phyloP scores from a whole-genome alignment of 37 sponge, comb jelly and placozoan species.

The Mnemiopsis leidyi region DNA sequence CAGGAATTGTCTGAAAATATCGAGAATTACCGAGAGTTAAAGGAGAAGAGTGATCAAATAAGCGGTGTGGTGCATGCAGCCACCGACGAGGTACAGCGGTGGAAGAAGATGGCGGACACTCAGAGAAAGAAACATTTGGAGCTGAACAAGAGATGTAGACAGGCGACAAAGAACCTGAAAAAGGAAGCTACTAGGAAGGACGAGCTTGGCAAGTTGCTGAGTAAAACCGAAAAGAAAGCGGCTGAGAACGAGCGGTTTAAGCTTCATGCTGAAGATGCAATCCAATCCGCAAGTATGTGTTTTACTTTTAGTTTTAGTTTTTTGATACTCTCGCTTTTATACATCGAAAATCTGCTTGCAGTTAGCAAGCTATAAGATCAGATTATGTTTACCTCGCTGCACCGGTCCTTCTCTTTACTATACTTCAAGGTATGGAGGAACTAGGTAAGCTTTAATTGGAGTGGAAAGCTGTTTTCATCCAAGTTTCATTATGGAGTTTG shows the following conservation, averaged over 20 bases:
- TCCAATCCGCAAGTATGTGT: background rate
- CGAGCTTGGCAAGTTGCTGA: conserved; percentile 1
- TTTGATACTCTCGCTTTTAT: too few relatives aligned
- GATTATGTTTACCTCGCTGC: too few relatives aligned
- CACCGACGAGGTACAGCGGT: background rate
- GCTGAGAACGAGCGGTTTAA: conserved; percentile 42
- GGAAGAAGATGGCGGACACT: conserved; percentile 27
- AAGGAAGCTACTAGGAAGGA: background rate
- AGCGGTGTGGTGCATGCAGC: background rate
- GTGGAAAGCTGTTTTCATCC: too few relatives aligned
- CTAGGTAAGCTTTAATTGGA: too few relatives aligned
- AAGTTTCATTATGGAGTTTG: too few relatives aligned
- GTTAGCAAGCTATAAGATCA: too few relatives aligned
- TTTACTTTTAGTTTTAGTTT: background rate
- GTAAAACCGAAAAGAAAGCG: background rate
- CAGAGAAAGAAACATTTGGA: background rate
- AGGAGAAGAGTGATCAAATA: background rate
- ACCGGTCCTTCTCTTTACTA: too few relatives aligned
- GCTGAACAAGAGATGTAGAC: background rate
- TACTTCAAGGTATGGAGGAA: too few relatives aligned
- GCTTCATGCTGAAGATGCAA: background rate
- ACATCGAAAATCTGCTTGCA: too few relatives aligned
- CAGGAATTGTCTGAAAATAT: background rate
- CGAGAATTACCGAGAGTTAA: conserved; percentile 1
- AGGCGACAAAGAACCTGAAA: background rate